Evolutionary conservation across 2,888 invertebrate species (phyloP), one percentile per base, ranked within the genome.

Genomic region (Ganaspis brasiliensis): DNA sequence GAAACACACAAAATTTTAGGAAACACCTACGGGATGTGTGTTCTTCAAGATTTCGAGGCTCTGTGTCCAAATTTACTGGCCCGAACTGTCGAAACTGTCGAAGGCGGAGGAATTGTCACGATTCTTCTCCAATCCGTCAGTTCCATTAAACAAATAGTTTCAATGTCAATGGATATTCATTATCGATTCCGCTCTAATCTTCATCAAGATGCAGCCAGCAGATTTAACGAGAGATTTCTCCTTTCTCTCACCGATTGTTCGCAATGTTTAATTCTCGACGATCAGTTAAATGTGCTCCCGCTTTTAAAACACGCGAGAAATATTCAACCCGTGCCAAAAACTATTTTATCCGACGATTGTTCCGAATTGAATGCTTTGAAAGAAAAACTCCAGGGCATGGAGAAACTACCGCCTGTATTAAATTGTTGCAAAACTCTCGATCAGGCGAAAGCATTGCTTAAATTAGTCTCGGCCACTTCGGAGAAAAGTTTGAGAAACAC

Each of bases 141-240:
- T 75, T 99, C 99, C 0, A 92, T 99, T 24, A 95, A 97, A 88
- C 99, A 99, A 90, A 93, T 99, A 3, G 99, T 97, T 90, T 97
- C 99, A 0, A 96, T 99, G 94, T 95, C 96, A 81, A 99, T 99
- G 99, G 99, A 99, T 93, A 98, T 99, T 0, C 99, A 99, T 93
- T 95, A 97, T 81, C 94, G 97, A 84, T 98, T 97, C 90, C 94
- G 99, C 83, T 99, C 99, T 0, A 99, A 99, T 92, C 96, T 98
- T 0, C 97, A 99, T 90, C 95, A 96, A 79, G 73, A 80, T 8
- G 74, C 79, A 5, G 74, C 76, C n/a, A 72, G 79, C 45, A 78
- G 82, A 76, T 82, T 82, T 35, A 82, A 82, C 63, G 99, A 99
- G 92, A 94, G 99, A 92, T 97, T 99, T 89, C 94, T 99, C 19